Evolutionary conservation across 2,888 invertebrate species (phyloP), one percentile per base, ranked within the genome.

Genomic region (Physocephala rufipes): DNA sequence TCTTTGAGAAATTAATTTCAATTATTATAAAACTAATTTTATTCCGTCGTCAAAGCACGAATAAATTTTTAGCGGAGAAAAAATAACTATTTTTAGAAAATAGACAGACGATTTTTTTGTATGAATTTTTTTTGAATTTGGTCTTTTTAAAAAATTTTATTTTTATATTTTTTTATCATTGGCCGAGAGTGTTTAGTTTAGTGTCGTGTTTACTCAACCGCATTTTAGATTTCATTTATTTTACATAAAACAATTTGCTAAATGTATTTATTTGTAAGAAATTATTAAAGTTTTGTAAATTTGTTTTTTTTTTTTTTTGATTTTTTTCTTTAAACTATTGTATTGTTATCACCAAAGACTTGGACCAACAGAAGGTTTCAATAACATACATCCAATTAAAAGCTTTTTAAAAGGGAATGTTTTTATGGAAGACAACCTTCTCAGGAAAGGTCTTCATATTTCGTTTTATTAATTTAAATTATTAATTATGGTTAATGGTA

Each of bases 401-500:
- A n/a, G n/a, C n/a, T n/a, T n/a, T n/a, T 36, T 9, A 58, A 58
- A 61, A 21, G 15, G 19, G 59, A 24, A 30, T 59, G 59, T 51
- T 28, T 30, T 2, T 21, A 65, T 51, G 62, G 65, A 61, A n/a
- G n/a, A n/a, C n/a, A n/a, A n/a, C n/a, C n/a, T n/a, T n/a, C n/a
- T n/a, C n/a, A n/a, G n/a, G n/a, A n/a, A n/a, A n/a, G n/a, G n/a
- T n/a, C n/a, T n/a, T n/a, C n/a, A n/a, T n/a, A n/a, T n/a, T n/a
- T n/a, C n/a, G n/a, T 36, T 36, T 36, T 36, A 36, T 36, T 36
- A 36, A 36, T 36, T n/a, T n/a, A n/a, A n/a, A n/a, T n/a, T n/a
- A n/a, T n/a, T n/a, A n/a, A n/a, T n/a, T n/a, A 5, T 16, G 62
- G 67, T 55, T 28, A 74, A 72, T 62, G 9, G 55, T 3, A 28